Evolutionary conservation across 2,888 invertebrate species (phyloP), one percentile per base, ranked within the genome.

Genomic region (Dastarcus helophoroides): DNA sequence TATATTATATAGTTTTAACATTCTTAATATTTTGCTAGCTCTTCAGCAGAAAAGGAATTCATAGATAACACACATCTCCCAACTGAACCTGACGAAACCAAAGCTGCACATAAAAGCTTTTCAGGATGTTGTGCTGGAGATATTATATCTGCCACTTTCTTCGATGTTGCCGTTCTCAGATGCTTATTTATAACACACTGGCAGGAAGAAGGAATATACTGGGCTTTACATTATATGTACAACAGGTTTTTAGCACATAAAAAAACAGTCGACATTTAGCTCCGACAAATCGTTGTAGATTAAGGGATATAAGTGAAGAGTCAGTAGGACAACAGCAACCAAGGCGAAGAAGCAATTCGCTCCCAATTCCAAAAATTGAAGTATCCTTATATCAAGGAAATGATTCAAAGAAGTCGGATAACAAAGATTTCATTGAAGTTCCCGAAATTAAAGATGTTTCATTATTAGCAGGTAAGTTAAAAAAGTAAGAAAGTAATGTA

Each of bases 141-240:
- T 64, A 69, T 83, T 2, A 71, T 79, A 8, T 79, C 86, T 11
- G 98, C 98, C 1, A 94, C 93, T 2, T 95, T 93, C 58, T 67
- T 98, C 32, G 98, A 99, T 59, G 89, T 99, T 0, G 91, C 94
- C 2, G 94, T 97, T 0, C 62, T 99, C 31, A 72, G 97, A 29
- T 95, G 97, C 56, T 69, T 99, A 8, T 94, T 98, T 55, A 84
- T 94, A 37, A 76, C 89, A 0, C 91, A 94, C 53, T 99, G 98
- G 98, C 83, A 89, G 54, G 95, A 97, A 56, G 95, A 97, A 57
- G 98, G 98, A 0, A 82, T 97, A 7, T 89, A 85, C 58, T 98
- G 98, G 98, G 93, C 91, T 8, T 63, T 97, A 15, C 85, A 89
- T 56, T 95, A 83, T 62, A 66, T 90, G 39, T 85, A 85, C 49